Evolutionary conservation across 92 coral and sea anemone genomes (phyloP).

Genomic region (Phymanthus crucifer): DNA sequence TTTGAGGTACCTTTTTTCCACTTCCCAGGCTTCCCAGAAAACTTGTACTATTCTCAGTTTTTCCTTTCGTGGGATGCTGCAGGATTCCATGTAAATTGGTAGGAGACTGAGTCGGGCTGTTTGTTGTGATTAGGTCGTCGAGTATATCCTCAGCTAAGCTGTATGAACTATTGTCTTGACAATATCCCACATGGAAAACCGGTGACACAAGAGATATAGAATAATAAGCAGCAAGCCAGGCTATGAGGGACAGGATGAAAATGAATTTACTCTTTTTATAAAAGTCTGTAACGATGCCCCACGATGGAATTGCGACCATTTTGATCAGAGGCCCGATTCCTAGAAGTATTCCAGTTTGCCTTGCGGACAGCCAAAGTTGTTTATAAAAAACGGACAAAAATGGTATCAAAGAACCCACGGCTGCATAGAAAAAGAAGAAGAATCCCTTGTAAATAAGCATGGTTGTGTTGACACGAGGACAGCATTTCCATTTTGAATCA

Average conservation of each 20-base stretch:
- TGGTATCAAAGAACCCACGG: constrained; percentile 85
- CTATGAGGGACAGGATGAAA: constrained; percentile 69
- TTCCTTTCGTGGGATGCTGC: not conserved
- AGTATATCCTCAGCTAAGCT: constrained; percentile 59
- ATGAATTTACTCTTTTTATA: constrained; percentile 64
- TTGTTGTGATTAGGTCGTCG: constrained; percentile 20
- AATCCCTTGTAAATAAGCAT: constrained; percentile 77
- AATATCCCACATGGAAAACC: constrained; percentile 53
- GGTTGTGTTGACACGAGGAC: constrained; percentile 48
- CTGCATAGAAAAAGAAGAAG: constrained; percentile 84
- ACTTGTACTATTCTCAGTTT: not conserved
- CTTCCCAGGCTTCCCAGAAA: not conserved
- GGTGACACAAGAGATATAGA: constrained; percentile 77
- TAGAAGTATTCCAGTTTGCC: constrained; percentile 81
- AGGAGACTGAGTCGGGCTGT: not conserved
- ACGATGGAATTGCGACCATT: constrained; percentile 74
- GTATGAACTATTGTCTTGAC: constrained; percentile 74
- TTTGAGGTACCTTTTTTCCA: not conserved
- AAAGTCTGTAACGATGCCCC: constrained; percentile 85
- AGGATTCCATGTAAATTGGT: not conserved
- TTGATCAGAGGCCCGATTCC: constrained; percentile 85
- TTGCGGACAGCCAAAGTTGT: constrained; percentile 91
- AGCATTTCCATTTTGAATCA: constrained; percentile 22
- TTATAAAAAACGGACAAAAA: constrained; percentile 90
- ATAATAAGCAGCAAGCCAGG: constrained; percentile 79